Base-by-base conservation (phyloP, 2,797 vertebrate species). In the Microctenopoma steveboyesi region DNA sequence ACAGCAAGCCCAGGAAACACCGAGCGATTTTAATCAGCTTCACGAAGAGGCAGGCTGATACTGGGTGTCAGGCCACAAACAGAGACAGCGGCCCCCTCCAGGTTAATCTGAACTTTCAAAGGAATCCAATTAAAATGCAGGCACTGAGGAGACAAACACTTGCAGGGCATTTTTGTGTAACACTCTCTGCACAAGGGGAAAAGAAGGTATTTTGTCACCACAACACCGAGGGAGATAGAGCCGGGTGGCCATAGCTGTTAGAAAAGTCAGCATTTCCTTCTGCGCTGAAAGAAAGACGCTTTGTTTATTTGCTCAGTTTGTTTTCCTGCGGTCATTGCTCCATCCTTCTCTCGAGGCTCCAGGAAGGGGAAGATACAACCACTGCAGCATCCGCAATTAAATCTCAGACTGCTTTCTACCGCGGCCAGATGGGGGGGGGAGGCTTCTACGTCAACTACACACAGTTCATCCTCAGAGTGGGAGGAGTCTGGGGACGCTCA, bases 111-210 rank as follows among this genome's bases (percentile, higher is more conserved):
- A 88, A 90, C 83, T 74, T 81, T 88, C 84, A 80, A 87, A 89
- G 81, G 88, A 90, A 92, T 91, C 87, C 88, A 91, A 91, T 93
- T 92, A 91, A 89, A 85, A 82, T 18, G 28, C 62, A 18, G 12
- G 40, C 69, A 70, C 60, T 83, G 74, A 89, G 87, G 82, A 88
- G 71, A 78, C 78, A 87, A 90, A 89, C 75, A 81, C 59, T 64
- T 18, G 64, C 10, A 3, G 37, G 61, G 67, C 64, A 61, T 83
- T 71, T 71, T 88, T 80, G 74, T 89, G 66, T 76, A 67, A 42
- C 49, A 13, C 65, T 68, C 62, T 73, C 64, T 55, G 57, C 81
- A 68, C 69, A 13, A 69, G 56, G 48, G 5, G 7, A 65, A 53
- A 71, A 75, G 28, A 55, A 72, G 58, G 57, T 70, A 64, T 85